A percentile compares a stretch with the other conserved stretches of the same genome.
Conservation (phyloP, 2,113 vertebrate genomes). For the Xiphias gladius region DNA sequence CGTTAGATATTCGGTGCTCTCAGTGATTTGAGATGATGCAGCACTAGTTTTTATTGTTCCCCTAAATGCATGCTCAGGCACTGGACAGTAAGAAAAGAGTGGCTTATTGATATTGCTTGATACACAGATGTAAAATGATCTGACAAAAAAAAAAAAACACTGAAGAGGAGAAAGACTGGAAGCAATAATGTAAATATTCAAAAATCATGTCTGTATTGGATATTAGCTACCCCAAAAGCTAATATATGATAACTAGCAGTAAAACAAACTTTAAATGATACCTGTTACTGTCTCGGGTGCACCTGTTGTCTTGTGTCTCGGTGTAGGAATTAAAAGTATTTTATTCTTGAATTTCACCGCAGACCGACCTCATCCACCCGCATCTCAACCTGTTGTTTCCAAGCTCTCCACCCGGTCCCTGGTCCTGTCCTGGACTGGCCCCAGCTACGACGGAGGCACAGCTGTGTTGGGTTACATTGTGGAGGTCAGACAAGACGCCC, state of each 20-base stretch:
- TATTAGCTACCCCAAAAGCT: background rate
- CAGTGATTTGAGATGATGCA: background rate
- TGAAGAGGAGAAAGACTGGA: too few relatives aligned
- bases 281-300: background rate
- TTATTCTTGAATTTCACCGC: conserved; percentile 9
- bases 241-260: background rate
- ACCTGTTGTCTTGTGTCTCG: background rate
- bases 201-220: background rate
- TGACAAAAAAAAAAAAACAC: too few relatives aligned
- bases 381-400: conserved; percentile 82
- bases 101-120: background rate
- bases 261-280: too few relatives aligned
- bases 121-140: background rate
- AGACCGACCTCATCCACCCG: conserved; percentile 84
- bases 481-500: conserved; percentile 68
- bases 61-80: background rate
- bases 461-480: conserved; percentile 84
- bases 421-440: conserved; percentile 86
- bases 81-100: background rate
- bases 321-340: background rate
- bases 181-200: background rate
- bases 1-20: background rate
- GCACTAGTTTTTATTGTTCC: background rate
- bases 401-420: conserved; percentile 77
- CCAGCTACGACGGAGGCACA: conserved; percentile 85